A percentile compares a stretch with the other conserved stretches of the same genome.
These are phyloP conservation scores for Drosophila bipectinata DNA, from an alignment of 1,140 invertebrate species.

Conservation along the genomic window DNA sequence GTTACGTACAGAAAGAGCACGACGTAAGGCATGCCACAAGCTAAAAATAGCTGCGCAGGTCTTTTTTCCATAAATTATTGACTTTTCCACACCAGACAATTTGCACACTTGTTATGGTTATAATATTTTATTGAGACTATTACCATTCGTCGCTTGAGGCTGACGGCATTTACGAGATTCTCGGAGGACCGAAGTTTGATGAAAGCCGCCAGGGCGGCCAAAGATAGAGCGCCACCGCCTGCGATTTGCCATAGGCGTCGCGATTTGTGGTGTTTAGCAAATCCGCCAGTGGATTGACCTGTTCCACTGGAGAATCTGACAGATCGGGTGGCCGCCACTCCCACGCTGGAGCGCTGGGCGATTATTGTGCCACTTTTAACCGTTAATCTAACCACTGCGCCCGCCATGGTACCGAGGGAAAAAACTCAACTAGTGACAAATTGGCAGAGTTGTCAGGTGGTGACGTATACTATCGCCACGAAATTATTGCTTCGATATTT, in stretches of 20 bases:
- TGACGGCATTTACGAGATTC: constrained; percentile 58
- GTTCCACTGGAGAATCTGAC: constrained; percentile 25
- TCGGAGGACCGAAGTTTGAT: constrained; percentile 47
- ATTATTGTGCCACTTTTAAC: constrained; percentile 50
- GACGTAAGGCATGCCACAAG: constrained; percentile 67
- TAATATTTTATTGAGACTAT: neutral
- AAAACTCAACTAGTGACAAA: constrained; percentile 63
- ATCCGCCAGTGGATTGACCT: constrained; percentile 12
- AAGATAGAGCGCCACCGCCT: constrained; percentile 55
- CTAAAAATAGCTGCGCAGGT: constrained; percentile 80
- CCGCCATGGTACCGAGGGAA: constrained; percentile 53
- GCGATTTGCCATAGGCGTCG: constrained; percentile 39
- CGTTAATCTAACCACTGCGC: constrained; percentile 54
- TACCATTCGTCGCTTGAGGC: constrained; percentile 65
- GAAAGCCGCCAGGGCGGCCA: constrained; percentile 55
- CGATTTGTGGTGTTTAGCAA: constrained; percentile 9
- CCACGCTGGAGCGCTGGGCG: constrained; percentile 21
- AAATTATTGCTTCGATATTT: neutral
- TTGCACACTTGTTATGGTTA: constrained; percentile 12
- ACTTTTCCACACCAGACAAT: constrained; percentile 56
- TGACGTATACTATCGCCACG: neutral
- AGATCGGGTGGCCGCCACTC: constrained; percentile 27
- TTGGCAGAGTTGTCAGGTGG: constrained; percentile 38
- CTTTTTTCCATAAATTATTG: constrained; percentile 67
- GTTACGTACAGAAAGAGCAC: constrained; percentile 18